Percentiles rank a stretch among this genome's conserved stretches.
Conservation (phyloP, 2,797 vertebrate genomes). For the Falco novaeseelandiae region DNA sequence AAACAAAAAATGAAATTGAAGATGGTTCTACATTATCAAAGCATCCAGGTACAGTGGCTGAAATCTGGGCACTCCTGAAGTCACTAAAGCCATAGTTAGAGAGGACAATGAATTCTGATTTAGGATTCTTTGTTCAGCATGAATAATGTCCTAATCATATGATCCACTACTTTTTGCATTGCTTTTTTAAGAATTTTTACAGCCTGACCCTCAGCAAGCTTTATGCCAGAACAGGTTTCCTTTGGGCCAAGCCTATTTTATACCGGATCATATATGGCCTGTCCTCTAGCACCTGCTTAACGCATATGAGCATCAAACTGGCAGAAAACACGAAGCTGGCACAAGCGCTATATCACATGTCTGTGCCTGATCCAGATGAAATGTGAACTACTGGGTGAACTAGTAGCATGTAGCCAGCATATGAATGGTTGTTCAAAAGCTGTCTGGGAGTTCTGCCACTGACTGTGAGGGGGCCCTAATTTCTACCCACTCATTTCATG, state of each 20-base stretch:
- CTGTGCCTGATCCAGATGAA: not conserved
- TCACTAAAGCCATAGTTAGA: not conserved
- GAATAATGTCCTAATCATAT: not conserved
- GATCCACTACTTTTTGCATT: not conserved
- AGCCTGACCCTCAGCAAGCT: not conserved
- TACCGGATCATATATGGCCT: not conserved
- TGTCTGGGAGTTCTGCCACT: not conserved
- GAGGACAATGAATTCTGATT: not conserved
- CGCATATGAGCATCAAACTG: not conserved
- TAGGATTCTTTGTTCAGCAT: not conserved
- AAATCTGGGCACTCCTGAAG: not conserved
- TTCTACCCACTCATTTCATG: not conserved
- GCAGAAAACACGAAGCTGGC: not conserved
- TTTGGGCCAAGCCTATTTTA: not conserved
- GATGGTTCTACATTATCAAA: not conserved
- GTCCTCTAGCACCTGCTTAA: not conserved
- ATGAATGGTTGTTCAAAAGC: not conserved
- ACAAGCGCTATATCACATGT: fast-evolving
- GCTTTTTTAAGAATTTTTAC: not conserved
- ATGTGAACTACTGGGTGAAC: not conserved
- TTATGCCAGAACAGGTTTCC: not conserved
- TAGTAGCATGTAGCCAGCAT: not conserved
- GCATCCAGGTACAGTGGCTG: not conserved
- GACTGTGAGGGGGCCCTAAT: not conserved
- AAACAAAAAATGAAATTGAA: not conserved